Conservation (phyloP, 2,888 invertebrate genomes). For the Diaphora mendica region DNA sequence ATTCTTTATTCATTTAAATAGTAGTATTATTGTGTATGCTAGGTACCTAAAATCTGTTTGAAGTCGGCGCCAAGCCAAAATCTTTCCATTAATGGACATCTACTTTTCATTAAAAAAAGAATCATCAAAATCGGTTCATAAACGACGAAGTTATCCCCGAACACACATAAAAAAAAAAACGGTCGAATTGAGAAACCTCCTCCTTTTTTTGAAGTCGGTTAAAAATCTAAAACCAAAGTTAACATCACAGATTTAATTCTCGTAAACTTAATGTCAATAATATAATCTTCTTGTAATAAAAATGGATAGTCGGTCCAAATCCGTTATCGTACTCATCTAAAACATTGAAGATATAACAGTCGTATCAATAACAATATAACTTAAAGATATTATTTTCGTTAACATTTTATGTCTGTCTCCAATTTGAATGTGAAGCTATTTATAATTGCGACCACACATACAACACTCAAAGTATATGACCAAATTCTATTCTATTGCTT, state of each 20-base stretch:
- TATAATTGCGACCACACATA: conserved; percentile 29
- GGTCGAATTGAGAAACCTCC: no score
- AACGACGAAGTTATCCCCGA: no score
- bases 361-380: conserved; percentile 16
- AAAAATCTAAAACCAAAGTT: conserved; percentile 1
- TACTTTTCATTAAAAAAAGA: no score
- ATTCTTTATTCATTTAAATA: no score
- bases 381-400: conserved; percentile 16
- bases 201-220: no score
- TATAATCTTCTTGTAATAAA: background rate
- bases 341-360: conserved; percentile 22
- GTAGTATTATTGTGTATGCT: no score
- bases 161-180: no score
- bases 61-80: no score
- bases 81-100: no score
- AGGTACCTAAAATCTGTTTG: no score
- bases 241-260: background rate
- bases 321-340: conserved; percentile 14
- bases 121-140: no score
- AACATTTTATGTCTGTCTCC: conserved; percentile 14
- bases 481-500: conserved; percentile 29
- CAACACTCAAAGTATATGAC: conserved; percentile 24
- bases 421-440: conserved; percentile 15
- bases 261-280: background rate
- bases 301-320: background rate